A percentile compares a stretch with the other conserved stretches of the same genome.
Evolutionary conservation across 2,113 vertebrate species (phyloP).

Genomic region (Coregonus clupeaformis): DNA sequence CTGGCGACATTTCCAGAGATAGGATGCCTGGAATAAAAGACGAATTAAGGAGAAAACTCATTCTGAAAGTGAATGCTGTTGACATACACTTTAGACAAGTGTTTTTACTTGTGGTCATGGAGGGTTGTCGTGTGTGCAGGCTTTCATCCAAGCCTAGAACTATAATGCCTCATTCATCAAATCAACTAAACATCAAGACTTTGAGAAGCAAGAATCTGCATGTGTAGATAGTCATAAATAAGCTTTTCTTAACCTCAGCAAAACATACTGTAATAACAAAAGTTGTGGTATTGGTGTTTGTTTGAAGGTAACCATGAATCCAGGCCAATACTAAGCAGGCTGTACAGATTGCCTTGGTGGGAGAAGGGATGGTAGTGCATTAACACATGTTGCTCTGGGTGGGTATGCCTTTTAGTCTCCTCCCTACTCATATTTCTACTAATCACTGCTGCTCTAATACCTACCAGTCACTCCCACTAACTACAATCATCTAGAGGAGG

Average conservation of each 20-base stretch:
- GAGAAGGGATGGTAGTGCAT: slow-evolving; percentile 11
- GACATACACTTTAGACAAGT: not conserved
- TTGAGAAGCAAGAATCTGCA: not conserved
- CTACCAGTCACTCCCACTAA: slow-evolving; percentile 37
- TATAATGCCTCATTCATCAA: not conserved
- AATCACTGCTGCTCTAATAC: slow-evolving; percentile 38
- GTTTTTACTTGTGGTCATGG: not conserved
- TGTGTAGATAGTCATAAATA: not conserved
- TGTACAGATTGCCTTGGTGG: not conserved
- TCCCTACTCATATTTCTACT: slow-evolving; percentile 41
- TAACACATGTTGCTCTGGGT: slow-evolving; percentile 20
- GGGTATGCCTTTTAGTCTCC: slow-evolving; percentile 20
- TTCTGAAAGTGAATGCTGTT: not conserved
- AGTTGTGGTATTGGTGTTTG: not conserved
- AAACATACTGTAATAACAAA: not conserved
- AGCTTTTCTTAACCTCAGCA: not conserved
- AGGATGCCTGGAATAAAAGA: slow-evolving; percentile 42
- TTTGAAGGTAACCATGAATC: not conserved
- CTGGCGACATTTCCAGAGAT: slow-evolving; percentile 42
- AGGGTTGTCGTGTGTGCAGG: no score
- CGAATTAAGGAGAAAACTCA: slow-evolving; percentile 20
- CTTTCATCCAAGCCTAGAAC: not conserved
- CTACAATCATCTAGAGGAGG: slow-evolving; percentile 32
- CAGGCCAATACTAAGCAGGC: not conserved
- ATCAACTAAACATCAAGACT: not conserved